Evolutionary conservation across 2,113 vertebrate genomes (phyloP), one percentile per base, ranked within the genome.

Genomic region (Megaptera novaeangliae): DNA sequence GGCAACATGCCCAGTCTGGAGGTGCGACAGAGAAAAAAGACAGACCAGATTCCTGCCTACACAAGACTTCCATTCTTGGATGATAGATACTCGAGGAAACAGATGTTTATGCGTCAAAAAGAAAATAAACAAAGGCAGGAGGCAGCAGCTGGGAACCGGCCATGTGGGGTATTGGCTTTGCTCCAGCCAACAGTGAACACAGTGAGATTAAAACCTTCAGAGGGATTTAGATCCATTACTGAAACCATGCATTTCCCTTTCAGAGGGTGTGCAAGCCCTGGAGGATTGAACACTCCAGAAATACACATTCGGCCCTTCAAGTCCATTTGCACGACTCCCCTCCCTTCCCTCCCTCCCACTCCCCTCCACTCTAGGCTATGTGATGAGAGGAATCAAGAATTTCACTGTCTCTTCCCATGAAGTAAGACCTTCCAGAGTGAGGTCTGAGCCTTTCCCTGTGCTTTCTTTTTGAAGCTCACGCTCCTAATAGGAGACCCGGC

Each of bases 401-500:
- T 86, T 34, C 74, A 18, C 68, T 52, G 27, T 71, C 84, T 82
- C 82, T 83, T n/a, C 29, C 9, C 6, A 31, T 46, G 49, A 82
- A 25, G 21, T 5, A 25, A 80, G 77, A 36, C 77, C 77, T 55
- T 57, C n/a, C 12, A 78, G 34, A 39, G 49, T 25, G 77, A 36
- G 6, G 36, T 46, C 13, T 46, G 61, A 36, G 34, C 25, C 74
- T 84, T 77, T 44, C 81, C 72, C 36, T 31, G 9, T 5, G n/a
- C 17, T 52, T 57, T 80, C 41, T 63, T 82, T 69, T 61, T 61
- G 0, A 84, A 49, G 18, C 25, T 72, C 57, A 52, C 9, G n/a
- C 39, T 88, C 57, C 91, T 71, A 36, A 69, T 27, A 83, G 77
- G 91, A 80, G 77, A 64, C 39, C 69, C 44, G 64, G 44, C 63